phyloP scores from a whole-genome alignment of 92 coral and sea anemone species.

The Micromussa lordhowensis region DNA sequence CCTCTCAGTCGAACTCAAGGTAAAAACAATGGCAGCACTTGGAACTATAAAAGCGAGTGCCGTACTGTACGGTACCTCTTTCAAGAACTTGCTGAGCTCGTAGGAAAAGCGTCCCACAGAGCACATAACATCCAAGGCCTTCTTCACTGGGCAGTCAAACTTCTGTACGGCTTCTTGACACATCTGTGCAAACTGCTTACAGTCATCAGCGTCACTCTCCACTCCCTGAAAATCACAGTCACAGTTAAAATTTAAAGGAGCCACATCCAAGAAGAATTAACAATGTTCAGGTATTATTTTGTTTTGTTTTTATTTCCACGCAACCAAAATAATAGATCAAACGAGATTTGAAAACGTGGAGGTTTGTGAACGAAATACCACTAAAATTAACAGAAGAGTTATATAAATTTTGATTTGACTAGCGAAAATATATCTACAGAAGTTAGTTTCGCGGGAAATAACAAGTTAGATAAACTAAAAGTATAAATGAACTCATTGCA shows the following conservation, averaged over 20 bases:
- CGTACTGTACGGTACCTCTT: constrained; percentile 18
- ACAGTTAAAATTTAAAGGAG: not conserved
- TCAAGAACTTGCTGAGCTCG: constrained; percentile 59
- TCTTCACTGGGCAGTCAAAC: constrained; percentile 31
- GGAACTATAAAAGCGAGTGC: not conserved
- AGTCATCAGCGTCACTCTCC: constrained; percentile 18
- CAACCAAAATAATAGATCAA: too few relatives aligned
- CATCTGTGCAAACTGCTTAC: constrained; percentile 20
- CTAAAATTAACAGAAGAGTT: too few relatives aligned
- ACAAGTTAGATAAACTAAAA: too few relatives aligned
- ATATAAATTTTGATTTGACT: too few relatives aligned
- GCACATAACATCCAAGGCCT: constrained; percentile 62
- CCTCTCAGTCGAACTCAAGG: not conserved
- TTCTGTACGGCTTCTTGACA: constrained; percentile 53
- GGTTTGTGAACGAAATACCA: too few relatives aligned
- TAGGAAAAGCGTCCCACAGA: constrained; percentile 69
- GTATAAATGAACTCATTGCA: too few relatives aligned
- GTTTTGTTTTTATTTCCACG: too few relatives aligned
- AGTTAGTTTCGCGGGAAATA: too few relatives aligned
- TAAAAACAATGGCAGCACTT: not conserved
- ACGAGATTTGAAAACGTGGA: too few relatives aligned
- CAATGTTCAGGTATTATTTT: too few relatives aligned
- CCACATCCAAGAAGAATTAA: not conserved
- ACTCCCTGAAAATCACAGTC: constrained; percentile 27
- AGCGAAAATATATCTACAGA: too few relatives aligned